Evolutionary conservation across 2,888 invertebrate species (phyloP), one percentile per base, ranked within the genome.

Genomic region (Limnephilus rhombicus): DNA sequence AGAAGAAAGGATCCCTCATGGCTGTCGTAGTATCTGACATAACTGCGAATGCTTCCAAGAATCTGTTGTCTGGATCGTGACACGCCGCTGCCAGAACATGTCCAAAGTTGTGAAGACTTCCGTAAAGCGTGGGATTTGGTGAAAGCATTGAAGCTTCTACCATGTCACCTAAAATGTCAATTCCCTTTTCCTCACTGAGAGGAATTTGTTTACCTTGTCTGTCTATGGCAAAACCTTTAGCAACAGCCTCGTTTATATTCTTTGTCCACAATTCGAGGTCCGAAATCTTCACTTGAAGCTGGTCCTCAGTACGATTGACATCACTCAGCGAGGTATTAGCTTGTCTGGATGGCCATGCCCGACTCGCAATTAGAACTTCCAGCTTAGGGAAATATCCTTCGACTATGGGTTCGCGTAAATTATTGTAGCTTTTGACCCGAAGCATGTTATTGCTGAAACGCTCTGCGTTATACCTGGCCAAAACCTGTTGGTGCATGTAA

Each of bases 1-100:
- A 98, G 96, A 98, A 98, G 93, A 98, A 96, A 0, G 98, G 98
- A 95, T 98, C 98, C 88, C 98, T 96, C 98, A 98, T 98, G 0
- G 98, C 98, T 0, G 98, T 98, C 0, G 98, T 97, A 4, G 98
- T 97, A 94, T 98, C 98, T 0, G 98, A 98, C 96, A 98, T 98
- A 1, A 98, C 97, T 68, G 97, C 97, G 94, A 98, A 97, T 1
- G 97, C 96, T 96, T 98, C 98, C 95, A 96, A 95, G 94, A 97
- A 96, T 94, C 96, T 95, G 94, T 96, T 95, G 94, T 97, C 97
- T 0, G 97, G 97, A 95, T 97, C 97, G 94, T 97, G 97, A 89
- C 96, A 95, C 94, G 95, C 96, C 0, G 97, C 95, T 41, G 97
- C 95, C 85, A 97, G 95, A 0, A 97, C 95, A 94, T 97, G 97